Evolutionary conservation across 64 coral and sea anemone genomes (phyloP).

Genomic region (Actinia tenebrosa): DNA sequence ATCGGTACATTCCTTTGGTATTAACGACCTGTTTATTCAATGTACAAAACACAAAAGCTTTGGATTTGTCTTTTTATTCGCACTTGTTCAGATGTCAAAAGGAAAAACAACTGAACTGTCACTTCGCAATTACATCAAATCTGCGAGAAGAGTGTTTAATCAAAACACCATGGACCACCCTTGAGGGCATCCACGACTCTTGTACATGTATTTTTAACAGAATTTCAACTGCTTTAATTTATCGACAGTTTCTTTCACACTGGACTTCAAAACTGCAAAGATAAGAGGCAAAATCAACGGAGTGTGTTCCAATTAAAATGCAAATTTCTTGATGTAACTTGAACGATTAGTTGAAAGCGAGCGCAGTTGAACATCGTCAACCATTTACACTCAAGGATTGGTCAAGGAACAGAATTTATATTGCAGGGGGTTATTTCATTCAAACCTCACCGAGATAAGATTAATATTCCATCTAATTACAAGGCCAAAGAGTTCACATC

Average conservation of each 20-base stretch:
- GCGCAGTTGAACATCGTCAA: not conserved
- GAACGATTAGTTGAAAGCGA: not conserved
- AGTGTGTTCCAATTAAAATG: not conserved
- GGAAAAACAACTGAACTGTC: not conserved
- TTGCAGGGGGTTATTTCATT: no score
- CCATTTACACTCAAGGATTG: not conserved
- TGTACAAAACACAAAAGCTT: slow-evolving; percentile 9
- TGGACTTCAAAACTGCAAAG: not conserved
- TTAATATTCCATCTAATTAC: not conserved
- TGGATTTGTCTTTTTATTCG: not conserved
- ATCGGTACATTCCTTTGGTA: no score
- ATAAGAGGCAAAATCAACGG: not conserved
- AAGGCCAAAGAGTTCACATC: not conserved
- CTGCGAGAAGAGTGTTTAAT: not conserved
- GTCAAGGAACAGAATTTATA: not conserved
- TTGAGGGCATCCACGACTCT: not conserved
- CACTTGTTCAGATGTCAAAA: not conserved
- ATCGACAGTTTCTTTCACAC: not conserved
- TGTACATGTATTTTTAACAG: not conserved
- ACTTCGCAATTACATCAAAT: not conserved
- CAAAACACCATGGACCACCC: not conserved
- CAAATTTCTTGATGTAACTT: not conserved
- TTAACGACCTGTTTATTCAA: not conserved
- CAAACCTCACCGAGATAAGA: not conserved
- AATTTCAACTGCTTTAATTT: not conserved